Evolutionary conservation across 2,113 vertebrate genomes (phyloP).

Genomic region (Donacobius atricapilla): DNA sequence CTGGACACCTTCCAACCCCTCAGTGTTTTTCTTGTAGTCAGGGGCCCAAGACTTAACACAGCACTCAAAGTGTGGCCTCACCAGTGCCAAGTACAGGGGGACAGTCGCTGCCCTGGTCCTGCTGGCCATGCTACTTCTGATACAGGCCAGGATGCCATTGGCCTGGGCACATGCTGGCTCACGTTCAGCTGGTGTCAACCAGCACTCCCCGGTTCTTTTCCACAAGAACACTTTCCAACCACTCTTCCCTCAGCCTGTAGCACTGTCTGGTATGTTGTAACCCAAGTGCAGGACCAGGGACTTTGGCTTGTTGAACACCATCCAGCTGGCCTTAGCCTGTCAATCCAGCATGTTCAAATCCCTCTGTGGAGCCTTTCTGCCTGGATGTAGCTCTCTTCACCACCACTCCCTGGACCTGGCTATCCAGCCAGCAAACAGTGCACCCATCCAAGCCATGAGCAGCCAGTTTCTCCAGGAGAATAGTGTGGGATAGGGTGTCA

Average conservation of each 20-base stretch:
- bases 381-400: neutral
- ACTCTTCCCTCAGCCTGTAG: neutral
- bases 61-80: neutral
- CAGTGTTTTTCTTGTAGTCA: neutral
- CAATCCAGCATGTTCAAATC: neutral
- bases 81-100: neutral
- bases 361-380: neutral
- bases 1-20: neutral
- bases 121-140: neutral
- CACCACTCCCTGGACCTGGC: neutral
- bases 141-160: neutral
- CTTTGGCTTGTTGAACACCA: neutral
- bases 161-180: neutral
- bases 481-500: neutral
- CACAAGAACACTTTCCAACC: neutral
- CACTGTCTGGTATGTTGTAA: neutral
- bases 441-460: neutral
- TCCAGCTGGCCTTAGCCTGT: accelerated
- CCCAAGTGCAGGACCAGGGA: too few relatives aligned
- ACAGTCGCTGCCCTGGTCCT: neutral
- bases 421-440: neutral
- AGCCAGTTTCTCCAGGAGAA: neutral
- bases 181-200: neutral
- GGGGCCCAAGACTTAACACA: too few relatives aligned
- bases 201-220: neutral